A percentile compares a stretch with the other conserved stretches of the same genome.
Evolutionary conservation across 2,113 vertebrate genomes (phyloP).

Genomic region (Dryoscopus gambensis): DNA sequence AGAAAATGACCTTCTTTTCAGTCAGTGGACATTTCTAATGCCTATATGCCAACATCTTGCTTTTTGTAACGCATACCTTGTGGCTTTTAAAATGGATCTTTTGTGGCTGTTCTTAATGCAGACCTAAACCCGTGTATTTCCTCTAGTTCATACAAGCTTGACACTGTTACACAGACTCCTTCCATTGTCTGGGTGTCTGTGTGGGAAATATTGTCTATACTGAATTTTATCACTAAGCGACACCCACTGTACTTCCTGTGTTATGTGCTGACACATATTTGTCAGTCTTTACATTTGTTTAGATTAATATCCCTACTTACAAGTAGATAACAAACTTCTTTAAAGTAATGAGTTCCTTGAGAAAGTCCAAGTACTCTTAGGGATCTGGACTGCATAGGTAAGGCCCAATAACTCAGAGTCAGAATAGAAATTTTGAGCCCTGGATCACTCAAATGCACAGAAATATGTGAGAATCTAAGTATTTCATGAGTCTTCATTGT

Average conservation of each 20-base stretch:
- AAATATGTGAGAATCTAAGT: not conserved
- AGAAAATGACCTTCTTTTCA: not conserved
- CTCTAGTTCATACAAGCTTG: not conserved
- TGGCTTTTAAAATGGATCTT: not conserved
- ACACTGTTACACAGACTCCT: not conserved
- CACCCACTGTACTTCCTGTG: not conserved
- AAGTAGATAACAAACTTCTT: not conserved
- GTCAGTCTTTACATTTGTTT: not conserved
- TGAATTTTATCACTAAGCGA: not conserved
- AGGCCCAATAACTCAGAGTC: not conserved
- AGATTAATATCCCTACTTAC: not conserved
- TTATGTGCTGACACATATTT: not conserved
- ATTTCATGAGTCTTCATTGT: not conserved
- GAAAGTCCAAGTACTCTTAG: not conserved
- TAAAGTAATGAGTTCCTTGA: not conserved
- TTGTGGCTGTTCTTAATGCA: not conserved
- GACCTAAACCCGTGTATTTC: not conserved
- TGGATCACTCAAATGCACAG: not conserved
- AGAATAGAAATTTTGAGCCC: not conserved
- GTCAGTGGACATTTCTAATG: not conserved
- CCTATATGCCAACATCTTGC: not conserved
- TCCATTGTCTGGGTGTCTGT: not conserved
- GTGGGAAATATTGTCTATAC: not conserved
- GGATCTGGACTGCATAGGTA: not conserved
- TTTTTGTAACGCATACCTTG: not conserved